Evolutionary conservation across 2,113 vertebrate genomes (phyloP).

Genomic region (Microtus montanus): DNA sequence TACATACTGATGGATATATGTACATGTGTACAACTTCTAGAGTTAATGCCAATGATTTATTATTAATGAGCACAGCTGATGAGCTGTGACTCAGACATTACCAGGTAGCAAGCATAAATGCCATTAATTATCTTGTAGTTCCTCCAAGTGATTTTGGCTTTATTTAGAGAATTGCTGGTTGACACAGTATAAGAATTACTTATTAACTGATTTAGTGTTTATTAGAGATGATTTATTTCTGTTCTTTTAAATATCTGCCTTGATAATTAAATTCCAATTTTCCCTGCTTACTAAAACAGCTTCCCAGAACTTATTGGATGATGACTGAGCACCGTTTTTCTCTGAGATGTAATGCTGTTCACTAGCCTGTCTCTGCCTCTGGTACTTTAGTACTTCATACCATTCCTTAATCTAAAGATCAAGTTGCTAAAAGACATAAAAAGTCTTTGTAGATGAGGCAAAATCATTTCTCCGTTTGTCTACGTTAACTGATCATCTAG

Average conservation of each 20-base stretch:
- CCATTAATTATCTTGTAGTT: conserved; percentile 35
- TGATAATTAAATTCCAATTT: conserved; percentile 54
- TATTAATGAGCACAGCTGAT: conserved; percentile 57
- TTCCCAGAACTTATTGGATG: background rate
- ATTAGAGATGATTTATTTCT: conserved; percentile 39
- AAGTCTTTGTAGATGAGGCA: background rate
- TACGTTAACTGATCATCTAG: background rate
- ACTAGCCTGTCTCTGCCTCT: background rate
- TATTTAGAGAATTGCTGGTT: conserved; percentile 47
- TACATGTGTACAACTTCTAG: background rate
- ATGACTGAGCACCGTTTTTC: background rate
- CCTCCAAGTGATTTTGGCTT: background rate
- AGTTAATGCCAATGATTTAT: background rate
- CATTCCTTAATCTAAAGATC: background rate
- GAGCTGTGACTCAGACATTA: conserved; percentile 34
- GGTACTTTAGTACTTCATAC: conserved; percentile 13
- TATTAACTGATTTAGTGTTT: conserved; percentile 42
- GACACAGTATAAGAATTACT: conserved; percentile 7
- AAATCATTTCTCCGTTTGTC: background rate
- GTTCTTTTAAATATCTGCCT: conserved; percentile 26
- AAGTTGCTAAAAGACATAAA: background rate
- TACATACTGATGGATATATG: accelerated
- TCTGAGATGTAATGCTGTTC: background rate
- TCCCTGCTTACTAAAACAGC: conserved; percentile 41
- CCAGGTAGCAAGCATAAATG: conserved; percentile 32